Conservation (phyloP, 2,113 vertebrate species). For the Rhombomys opimus region DNA sequence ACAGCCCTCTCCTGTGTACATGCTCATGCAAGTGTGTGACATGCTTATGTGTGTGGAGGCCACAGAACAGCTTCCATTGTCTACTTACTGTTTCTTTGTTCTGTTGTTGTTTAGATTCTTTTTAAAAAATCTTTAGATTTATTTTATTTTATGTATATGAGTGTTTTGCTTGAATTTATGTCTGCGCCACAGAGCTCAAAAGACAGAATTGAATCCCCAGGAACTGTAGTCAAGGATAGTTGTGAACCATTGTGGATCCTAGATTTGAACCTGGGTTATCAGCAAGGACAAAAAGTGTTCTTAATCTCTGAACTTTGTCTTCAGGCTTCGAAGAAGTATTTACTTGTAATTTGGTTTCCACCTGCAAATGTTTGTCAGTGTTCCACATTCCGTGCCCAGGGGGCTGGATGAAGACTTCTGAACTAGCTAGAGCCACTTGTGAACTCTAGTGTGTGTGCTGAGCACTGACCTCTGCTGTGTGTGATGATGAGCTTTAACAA, state of each 20-base stretch:
- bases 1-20: background rate
- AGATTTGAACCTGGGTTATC: background rate
- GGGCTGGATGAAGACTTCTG: background rate
- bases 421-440: background rate
- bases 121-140: background rate
- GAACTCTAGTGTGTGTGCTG: background rate
- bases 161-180: background rate
- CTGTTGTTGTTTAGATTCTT: background rate
- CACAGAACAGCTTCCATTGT: background rate
- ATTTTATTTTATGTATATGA: background rate
- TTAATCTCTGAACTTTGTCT: background rate
- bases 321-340: background rate
- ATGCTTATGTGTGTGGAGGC: background rate
- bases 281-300: background rate
- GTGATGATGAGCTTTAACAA: constrained; percentile 25
- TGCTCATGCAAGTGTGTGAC: background rate
- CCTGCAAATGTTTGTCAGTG: background rate
- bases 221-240: background rate
- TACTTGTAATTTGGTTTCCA: background rate
- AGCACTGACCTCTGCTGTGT: background rate
- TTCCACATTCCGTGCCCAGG: background rate
- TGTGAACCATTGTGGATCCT: background rate
- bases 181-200: too few relatives aligned
- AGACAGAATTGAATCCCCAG: background rate
- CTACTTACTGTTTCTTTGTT: background rate